Evolutionary conservation across 1,140 invertebrate species (phyloP), one percentile per base, ranked within the genome.

Genomic region (Muscidifurax raptorellus): DNA sequence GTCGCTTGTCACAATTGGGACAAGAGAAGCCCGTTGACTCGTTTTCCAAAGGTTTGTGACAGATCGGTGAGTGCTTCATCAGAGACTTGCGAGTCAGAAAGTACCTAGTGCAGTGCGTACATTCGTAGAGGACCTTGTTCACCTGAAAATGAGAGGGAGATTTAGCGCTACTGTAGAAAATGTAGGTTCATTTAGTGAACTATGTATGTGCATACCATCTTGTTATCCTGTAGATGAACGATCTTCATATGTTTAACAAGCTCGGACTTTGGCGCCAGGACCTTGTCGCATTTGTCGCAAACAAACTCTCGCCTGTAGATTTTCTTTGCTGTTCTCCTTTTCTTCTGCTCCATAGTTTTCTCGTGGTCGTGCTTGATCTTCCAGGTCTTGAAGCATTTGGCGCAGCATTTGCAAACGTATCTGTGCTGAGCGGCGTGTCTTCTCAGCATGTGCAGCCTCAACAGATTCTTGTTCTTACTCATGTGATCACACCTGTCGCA

Each of bases 1-100:
- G 95, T 77, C 95, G 95, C 92, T 98, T 97, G 28, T 95, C 95
- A 91, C 97, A 97, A 44, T 97, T 94, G 87, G 95, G 94, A 91
- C 96, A 96, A 0, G 95, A 90, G 89, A 94, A 94, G 71, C 94
- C 93, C 78, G 94, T 93, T 66, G 94, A 94, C 2, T 95, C 95
- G 47, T 94, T 93, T 93, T 82, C 95, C 91, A 0, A 91, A 91
- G 1, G 93, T 84, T 36, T 92, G 86, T 93, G 91, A 28, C 89
- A 86, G 1, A 90, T 86, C 9, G 90, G 85, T 15, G 90, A 90
- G 67, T 93, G 92, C 0, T 91, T 91, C 0, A 90, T 91, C 1
- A 92, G 80, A 30, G 93, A 92, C 32, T 91, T 84, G n/a, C 90
- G 88, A 0, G 92, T 75, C 28, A 90, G 92, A 85, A 95, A 95